Conservation (phyloP, 1,140 invertebrate genomes). For the Tenebrio molitor region DNA sequence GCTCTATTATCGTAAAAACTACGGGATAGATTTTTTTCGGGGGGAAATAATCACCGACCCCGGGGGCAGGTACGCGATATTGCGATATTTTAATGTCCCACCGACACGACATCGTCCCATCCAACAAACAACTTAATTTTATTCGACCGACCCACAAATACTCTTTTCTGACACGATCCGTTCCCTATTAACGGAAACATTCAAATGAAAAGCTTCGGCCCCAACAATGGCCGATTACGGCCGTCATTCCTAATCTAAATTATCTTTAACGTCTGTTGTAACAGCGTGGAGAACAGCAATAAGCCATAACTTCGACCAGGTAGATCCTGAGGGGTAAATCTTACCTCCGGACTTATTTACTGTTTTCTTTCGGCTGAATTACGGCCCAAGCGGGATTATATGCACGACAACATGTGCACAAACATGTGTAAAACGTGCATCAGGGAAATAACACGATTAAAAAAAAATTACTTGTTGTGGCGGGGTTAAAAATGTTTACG, state of each 20-base stretch:
- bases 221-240: conserved; percentile 53
- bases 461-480: too few relatives aligned
- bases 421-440: too few relatives aligned
- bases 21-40: too few relatives aligned
- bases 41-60: too few relatives aligned
- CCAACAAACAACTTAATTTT: conserved; percentile 50
- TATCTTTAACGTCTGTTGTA: conserved; percentile 53
- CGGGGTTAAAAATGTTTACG: too few relatives aligned
- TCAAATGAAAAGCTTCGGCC: conserved; percentile 50
- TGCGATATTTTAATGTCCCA: conserved; percentile 46
- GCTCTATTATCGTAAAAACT: too few relatives aligned
- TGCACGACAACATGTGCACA: too few relatives aligned
- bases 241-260: conserved; percentile 55
- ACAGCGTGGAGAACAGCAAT: conserved; percentile 53
- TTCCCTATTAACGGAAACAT: conserved; percentile 52
- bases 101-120: conserved; percentile 50
- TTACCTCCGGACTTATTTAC: conserved; percentile 49
- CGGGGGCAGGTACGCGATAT: too few relatives aligned
- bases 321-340: conserved; percentile 45
- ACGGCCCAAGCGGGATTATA: not conserved
- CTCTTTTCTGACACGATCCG: conserved; percentile 42
- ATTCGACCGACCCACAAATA: conserved; percentile 48
- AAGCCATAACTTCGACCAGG: conserved; percentile 52
- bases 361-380: conserved; percentile 18
- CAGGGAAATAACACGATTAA: too few relatives aligned